Evolutionary conservation across 2,797 vertebrate species (phyloP), one percentile per base, ranked within the genome.

Genomic region (Poliocrania exsul): DNA sequence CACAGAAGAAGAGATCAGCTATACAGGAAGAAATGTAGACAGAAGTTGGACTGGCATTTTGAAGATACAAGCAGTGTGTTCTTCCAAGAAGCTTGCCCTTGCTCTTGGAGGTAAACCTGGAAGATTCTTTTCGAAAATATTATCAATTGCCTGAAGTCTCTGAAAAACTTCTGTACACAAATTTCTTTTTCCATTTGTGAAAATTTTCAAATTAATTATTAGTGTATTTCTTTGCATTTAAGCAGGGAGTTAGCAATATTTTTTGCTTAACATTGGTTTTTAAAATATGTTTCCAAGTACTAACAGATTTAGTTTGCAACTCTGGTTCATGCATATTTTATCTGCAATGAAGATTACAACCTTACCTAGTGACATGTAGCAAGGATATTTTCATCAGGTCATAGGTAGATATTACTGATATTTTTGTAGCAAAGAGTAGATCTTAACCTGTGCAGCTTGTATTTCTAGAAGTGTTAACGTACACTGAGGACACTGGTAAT

Each of bases 81-180:
- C 19, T 74, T 66, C 20, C 35, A 38, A 61, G 16, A 49, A 75
- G 14, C 7, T 83, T 89, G 56, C 14, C 6, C 24, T 90, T 44
- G 21, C 6, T 78, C 20, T 89, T 51, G 17, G 21, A 75, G 37
- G 18, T 11, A 65, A 88, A 84, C 4, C 4, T 20, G 62, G 47
- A 38, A 6, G 2, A 40, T 19, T 29, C 1, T 77, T 66, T 62
- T 20, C 18, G 9, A 50, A 90, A 91, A 61, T 40, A 53, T 18
- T 54, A 28, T 31, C 12, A 51, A 9, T 24, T 62, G 4, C 6
- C 25, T 44, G 35, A 20, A 33, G 19, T 26, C 42, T 42, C 12
- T 3, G 26, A 60, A 73, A 51, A 16, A 60, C 4, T 11, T 47
- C 2, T 0, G 0, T 29, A 33, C 1, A n/a, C 2, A 77, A 60